These are phyloP conservation scores for Amphipoea oculea DNA, from an alignment of 2,888 invertebrate genomes.

Conservation along the genomic window DNA sequence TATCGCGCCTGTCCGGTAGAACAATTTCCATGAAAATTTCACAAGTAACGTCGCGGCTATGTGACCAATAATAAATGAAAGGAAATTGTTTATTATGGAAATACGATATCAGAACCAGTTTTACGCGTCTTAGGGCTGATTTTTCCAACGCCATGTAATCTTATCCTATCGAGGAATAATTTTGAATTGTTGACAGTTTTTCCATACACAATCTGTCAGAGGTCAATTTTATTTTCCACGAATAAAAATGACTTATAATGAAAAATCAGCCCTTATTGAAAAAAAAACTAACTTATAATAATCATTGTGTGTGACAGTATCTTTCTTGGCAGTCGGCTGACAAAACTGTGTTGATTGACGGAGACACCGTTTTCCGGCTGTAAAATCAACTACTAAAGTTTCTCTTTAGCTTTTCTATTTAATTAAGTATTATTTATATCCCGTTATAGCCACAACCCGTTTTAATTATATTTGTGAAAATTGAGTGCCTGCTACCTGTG, in stretches of 20 bases:
- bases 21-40: not conserved
- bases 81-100: too few species aligned
- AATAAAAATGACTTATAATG: too few species aligned
- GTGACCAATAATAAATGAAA: not conserved
- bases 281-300: not conserved
- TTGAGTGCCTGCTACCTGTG: not conserved
- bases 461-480: conserved; percentile 12
- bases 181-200: too few species aligned
- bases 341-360: conserved; percentile 45
- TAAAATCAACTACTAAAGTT: conserved; percentile 30
- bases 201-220: too few species aligned
- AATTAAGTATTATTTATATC: not conserved
- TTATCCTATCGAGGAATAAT: too few species aligned
- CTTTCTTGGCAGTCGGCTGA: conserved; percentile 6
- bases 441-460: not conserved
- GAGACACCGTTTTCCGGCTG: conserved; percentile 42
- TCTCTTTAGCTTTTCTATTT: conserved; percentile 47
- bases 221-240: too few species aligned
- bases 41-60: not conserved
- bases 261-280: too few species aligned
- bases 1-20: not conserved
- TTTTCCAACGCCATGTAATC: too few species aligned
- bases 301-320: not conserved
- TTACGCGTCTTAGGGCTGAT: too few species aligned
- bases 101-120: too few species aligned